Conservation (phyloP, 1,140 invertebrate genomes). For the Coenobita brevimanus region DNA sequence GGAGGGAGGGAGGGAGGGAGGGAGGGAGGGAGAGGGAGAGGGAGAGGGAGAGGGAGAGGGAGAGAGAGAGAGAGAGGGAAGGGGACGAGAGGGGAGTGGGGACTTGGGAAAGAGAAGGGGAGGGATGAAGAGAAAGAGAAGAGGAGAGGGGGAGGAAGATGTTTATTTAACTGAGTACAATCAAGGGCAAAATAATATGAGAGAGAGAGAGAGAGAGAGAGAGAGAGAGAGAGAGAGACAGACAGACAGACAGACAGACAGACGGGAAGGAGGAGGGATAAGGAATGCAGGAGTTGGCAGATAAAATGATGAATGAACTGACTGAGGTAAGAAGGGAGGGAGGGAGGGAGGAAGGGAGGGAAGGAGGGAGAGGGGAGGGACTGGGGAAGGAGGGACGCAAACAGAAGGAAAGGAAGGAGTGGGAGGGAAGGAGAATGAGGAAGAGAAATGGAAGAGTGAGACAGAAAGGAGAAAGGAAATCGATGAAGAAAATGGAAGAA, state of each 20-base stretch:
- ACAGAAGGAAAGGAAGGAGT: background rate
- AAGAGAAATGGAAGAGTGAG: background rate
- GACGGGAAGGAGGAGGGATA: too few species aligned
- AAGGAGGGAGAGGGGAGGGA: background rate
- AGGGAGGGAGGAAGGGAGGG: background rate
- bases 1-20: too few species aligned
- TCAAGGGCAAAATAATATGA: too few species aligned
- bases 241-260: too few species aligned
- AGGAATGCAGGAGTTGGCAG: too few species aligned
- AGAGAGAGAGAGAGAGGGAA: background rate
- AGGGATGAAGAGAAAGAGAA: slow-evolving; percentile 6
- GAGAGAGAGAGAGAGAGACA: background rate
- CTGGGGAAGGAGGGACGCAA: background rate
- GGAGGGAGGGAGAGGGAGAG: background rate
- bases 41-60: background rate
- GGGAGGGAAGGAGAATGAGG: background rate
- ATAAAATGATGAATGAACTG: too few species aligned
- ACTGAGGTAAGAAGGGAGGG: background rate
- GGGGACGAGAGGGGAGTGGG: background rate
- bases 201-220: too few species aligned
- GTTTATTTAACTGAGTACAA: too few species aligned
- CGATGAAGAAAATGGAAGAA: too few species aligned
- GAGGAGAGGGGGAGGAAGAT: background rate
- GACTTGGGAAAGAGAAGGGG: background rate
- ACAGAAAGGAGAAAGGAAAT: too few species aligned